These are phyloP conservation scores for Scaptomyza graminum DNA, from an alignment of 1,140 invertebrate species.

Conservation along the genomic window DNA sequence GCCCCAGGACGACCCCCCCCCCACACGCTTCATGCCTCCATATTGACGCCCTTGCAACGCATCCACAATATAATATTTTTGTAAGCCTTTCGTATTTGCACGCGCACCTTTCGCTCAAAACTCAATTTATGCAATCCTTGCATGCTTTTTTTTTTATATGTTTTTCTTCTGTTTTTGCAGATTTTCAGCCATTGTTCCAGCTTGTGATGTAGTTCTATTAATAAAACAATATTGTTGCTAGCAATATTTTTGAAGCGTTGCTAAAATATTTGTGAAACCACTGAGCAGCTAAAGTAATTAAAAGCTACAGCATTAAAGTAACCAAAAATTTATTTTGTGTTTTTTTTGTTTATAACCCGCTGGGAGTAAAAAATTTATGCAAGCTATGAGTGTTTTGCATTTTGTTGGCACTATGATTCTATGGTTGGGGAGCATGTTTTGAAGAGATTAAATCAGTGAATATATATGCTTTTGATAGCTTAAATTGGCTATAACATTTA, in stretches of 20 bases:
- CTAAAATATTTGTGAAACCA: constrained; percentile 62
- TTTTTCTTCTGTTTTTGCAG: no score
- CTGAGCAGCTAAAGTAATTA: constrained; percentile 49
- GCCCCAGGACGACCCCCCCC: constrained; percentile 4
- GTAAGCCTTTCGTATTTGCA: constrained; percentile 65
- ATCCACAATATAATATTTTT: constrained; percentile 63
- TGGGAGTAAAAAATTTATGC: background rate
- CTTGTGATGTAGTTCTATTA: constrained; percentile 11
- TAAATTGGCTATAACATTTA: no score
- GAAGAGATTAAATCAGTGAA: no score
- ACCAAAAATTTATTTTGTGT: background rate
- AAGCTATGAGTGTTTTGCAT: constrained; percentile 6
- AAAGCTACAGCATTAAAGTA: constrained; percentile 17
- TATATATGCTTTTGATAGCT: no score
- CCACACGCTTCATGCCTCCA: background rate
- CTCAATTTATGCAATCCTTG: constrained; percentile 57
- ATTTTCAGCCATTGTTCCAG: constrained; percentile 18
- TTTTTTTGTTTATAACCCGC: background rate
- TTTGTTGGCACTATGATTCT: background rate
- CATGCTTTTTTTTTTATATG: constrained; percentile 37
- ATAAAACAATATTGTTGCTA: constrained; percentile 28
- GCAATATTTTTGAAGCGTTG: constrained; percentile 64
- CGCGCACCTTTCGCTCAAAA: constrained; percentile 64
- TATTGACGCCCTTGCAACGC: constrained; percentile 3
- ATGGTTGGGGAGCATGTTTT: no score